Conservation (phyloP, 2,888 invertebrate species). For the Acronicta psi region DNA sequence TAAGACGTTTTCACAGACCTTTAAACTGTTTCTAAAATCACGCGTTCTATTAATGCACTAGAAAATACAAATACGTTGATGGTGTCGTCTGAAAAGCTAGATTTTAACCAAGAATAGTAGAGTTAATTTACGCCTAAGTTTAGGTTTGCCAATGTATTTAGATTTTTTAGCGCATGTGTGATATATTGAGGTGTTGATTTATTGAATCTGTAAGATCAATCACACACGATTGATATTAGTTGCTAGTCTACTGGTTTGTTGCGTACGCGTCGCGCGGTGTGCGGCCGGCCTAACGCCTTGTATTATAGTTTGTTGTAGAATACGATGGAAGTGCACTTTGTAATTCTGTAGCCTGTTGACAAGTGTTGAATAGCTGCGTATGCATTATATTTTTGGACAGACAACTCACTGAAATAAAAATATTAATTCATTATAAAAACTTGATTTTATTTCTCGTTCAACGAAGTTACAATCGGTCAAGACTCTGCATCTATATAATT, state of each 20-base stretch:
- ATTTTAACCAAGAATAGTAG: conserved; percentile 44
- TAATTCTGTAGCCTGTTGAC: conserved; percentile 76
- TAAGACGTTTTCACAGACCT: too few species aligned
- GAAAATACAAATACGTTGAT: background rate
- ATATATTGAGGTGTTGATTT: background rate
- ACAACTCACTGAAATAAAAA: conserved; percentile 83
- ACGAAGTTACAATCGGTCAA: conserved; percentile 53
- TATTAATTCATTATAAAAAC: conserved; percentile 69
- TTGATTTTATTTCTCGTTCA: conserved; percentile 65
- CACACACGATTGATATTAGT: background rate
- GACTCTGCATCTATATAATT: conserved; percentile 32
- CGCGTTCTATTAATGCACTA: background rate
- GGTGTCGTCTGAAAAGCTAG: conserved; percentile 40
- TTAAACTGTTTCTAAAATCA: too few species aligned
- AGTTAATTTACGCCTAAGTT: conserved; percentile 21
- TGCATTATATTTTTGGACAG: conserved; percentile 87
- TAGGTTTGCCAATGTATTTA: conserved; percentile 8
- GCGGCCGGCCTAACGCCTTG: conserved; percentile 48
- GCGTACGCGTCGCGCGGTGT: conserved; percentile 17
- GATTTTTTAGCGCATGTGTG: background rate
- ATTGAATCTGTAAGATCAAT: conserved; percentile 4
- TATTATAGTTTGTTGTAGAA: conserved; percentile 65
- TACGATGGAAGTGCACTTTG: conserved; percentile 78
- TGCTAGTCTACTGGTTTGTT: background rate
- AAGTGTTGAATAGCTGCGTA: conserved; percentile 77